Evolutionary conservation across 2,888 invertebrate genomes (phyloP).

Genomic region (Eilema griseolum): DNA sequence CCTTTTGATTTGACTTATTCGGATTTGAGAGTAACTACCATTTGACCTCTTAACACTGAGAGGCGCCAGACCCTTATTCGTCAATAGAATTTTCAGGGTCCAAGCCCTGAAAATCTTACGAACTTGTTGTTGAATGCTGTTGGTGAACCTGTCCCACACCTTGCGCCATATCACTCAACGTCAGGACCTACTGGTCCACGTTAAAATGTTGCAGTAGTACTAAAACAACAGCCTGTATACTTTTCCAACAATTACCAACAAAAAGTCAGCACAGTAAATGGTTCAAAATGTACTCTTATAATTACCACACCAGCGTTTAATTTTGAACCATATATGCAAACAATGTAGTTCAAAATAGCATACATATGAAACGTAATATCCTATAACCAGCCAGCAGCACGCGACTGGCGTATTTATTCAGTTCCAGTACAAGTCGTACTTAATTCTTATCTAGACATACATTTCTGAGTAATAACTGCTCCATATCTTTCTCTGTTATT

Average conservation of each 20-base stretch:
- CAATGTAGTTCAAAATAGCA: neutral
- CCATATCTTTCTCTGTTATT: constrained; percentile 21
- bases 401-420: constrained; percentile 16
- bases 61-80: too few species aligned
- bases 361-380: neutral
- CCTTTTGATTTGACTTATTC: too few species aligned
- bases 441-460: constrained; percentile 20
- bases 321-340: neutral
- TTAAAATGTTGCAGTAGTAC: neutral
- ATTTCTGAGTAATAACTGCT: constrained; percentile 19
- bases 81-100: too few species aligned
- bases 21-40: too few species aligned
- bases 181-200: too few species aligned
- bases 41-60: too few species aligned
- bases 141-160: too few species aligned
- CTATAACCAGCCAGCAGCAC: neutral
- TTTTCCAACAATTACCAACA: neutral
- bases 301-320: neutral
- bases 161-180: too few species aligned
- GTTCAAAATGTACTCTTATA: neutral
- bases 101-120: too few species aligned
- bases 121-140: too few species aligned
- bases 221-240: neutral
- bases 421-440: constrained; percentile 1
- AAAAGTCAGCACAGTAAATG: neutral